A percentile compares a stretch with the other conserved stretches of the same genome.
Evolutionary conservation across 2,113 vertebrate species (phyloP).

Genomic region (Dasypus novemcinctus): DNA sequence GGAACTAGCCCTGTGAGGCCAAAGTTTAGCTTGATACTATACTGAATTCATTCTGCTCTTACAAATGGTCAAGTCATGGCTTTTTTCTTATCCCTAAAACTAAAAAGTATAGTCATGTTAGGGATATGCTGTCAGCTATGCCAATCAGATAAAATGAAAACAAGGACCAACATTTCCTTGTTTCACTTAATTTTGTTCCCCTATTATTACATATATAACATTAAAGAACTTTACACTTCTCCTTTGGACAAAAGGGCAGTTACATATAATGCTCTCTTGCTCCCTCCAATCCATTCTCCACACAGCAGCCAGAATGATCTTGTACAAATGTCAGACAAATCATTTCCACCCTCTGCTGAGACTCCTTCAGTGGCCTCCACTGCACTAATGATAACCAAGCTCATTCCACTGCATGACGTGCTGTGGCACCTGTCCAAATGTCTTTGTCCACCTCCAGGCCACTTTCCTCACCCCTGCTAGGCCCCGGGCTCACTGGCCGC

Average conservation of each 20-base stretch:
- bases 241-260: neutral
- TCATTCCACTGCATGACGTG: too few relatives aligned
- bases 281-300: neutral
- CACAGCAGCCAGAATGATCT: neutral
- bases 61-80: neutral
- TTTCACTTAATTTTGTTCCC: neutral
- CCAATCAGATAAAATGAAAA: neutral
- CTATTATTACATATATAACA: neutral
- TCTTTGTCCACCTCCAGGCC: accelerated
- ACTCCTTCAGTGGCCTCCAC: neutral
- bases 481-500: neutral
- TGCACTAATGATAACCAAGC: neutral
- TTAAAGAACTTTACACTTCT: neutral
- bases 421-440: neutral
- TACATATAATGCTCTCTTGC: neutral
- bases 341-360: neutral
- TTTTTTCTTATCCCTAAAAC: neutral
- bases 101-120: neutral
- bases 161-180: neutral
- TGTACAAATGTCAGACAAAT: neutral
- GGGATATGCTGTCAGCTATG: neutral
- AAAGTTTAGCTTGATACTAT: constrained; percentile 31
- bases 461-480: too few relatives aligned
- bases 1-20: neutral
- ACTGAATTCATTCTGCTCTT: constrained; percentile 43